Evolutionary conservation across 2,797 vertebrate species (phyloP).

Genomic region (Cetoscarus ocellatus): DNA sequence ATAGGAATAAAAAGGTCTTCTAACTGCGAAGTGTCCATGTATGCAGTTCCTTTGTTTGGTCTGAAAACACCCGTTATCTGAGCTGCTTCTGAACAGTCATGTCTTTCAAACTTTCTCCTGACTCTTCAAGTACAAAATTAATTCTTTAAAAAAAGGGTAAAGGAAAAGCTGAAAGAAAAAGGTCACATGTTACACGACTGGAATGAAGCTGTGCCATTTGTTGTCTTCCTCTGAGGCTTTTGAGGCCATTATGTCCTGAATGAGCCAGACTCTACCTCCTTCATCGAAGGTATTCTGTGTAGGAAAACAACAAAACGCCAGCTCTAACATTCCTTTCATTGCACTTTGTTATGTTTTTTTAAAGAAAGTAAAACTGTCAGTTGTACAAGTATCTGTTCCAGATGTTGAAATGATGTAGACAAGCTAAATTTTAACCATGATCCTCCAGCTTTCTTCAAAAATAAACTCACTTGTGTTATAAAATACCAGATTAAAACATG

Average conservation of each 20-base stretch:
- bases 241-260: conserved; percentile 1
- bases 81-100: conserved; percentile 23
- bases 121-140: conserved; percentile 56
- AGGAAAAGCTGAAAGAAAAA: conserved; percentile 29
- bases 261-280: conserved; percentile 21
- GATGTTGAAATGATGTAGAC: conserved; percentile 39
- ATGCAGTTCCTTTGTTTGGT: neutral
- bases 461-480: conserved; percentile 36
- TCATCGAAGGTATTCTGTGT: conserved; percentile 11
- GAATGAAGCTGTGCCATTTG: conserved; percentile 35
- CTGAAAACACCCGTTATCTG: neutral
- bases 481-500: conserved; percentile 32
- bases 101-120: conserved; percentile 24
- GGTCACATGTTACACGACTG: conserved; percentile 33
- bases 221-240: conserved; percentile 36
- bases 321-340: conserved; percentile 59
- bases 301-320: conserved; percentile 24
- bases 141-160: neutral
- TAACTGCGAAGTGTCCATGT: neutral
- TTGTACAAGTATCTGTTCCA: conserved; percentile 31
- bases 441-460: conserved; percentile 21
- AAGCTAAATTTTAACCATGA: conserved; percentile 16
- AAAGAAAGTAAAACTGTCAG: conserved; percentile 49
- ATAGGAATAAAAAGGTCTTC: neutral
- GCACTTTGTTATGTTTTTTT: conserved; percentile 51